Conservation (phyloP, 2,113 vertebrate species). For the Cyprinodon variegatus region DNA sequence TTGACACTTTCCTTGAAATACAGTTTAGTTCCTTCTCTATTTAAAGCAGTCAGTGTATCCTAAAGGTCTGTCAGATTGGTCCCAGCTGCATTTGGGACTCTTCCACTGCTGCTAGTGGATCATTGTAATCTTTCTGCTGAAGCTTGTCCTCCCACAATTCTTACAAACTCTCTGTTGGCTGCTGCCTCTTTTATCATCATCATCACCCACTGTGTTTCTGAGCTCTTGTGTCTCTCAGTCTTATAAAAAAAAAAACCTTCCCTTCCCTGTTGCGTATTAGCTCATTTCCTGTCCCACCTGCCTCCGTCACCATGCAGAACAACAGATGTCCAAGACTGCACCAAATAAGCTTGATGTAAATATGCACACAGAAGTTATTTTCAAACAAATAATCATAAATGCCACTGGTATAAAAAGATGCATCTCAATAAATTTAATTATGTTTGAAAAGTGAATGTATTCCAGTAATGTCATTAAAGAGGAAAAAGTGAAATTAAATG, state of each 20-base stretch:
- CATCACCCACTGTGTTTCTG: slow-evolving; percentile 26
- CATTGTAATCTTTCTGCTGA: slow-evolving; percentile 43
- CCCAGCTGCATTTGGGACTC: slow-evolving; percentile 39
- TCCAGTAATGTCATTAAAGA: not conserved
- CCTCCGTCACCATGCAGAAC: slow-evolving; percentile 1
- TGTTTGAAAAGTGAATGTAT: not conserved
- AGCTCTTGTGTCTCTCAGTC: slow-evolving; percentile 10
- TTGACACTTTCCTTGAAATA: slow-evolving; percentile 15
- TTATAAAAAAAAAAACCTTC: slow-evolving; percentile 18
- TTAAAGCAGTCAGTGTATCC: slow-evolving; percentile 19
- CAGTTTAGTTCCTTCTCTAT: slow-evolving; percentile 11
- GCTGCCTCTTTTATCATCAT: slow-evolving; percentile 42
- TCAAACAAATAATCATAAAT: slow-evolving; percentile 1
- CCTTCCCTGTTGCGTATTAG: not conserved
- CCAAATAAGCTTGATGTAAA: not conserved
- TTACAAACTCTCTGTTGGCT: slow-evolving; percentile 29
- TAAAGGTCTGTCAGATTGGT: slow-evolving; percentile 37
- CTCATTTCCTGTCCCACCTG: slow-evolving; percentile 14
- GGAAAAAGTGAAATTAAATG: not conserved
- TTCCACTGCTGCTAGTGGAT: slow-evolving; percentile 39
- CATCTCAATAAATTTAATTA: not conserved
- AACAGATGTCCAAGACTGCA: not conserved
- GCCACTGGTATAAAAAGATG: not conserved
- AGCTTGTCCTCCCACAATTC: slow-evolving; percentile 33
- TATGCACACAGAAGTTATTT: not conserved